Evolutionary conservation across 2,888 invertebrate genomes (phyloP).

Genomic region (Melipona beecheii): DNA sequence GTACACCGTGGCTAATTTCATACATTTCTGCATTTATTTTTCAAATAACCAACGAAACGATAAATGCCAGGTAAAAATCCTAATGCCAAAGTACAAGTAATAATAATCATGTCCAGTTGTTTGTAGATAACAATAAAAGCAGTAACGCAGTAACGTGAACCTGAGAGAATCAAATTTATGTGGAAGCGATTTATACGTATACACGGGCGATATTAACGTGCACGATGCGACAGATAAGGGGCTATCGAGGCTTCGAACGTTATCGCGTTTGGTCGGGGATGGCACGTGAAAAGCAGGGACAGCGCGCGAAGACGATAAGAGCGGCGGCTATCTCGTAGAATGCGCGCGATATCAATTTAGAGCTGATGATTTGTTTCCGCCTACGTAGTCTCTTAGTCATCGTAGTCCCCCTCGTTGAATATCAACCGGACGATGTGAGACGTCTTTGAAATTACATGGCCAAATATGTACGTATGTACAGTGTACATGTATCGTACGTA

Average conservation of each 20-base stretch:
- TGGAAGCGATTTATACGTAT: not conserved
- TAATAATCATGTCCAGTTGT: too few relatives aligned
- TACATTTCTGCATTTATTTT: too few relatives aligned
- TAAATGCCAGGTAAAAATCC: too few relatives aligned
- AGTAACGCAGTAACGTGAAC: too few relatives aligned
- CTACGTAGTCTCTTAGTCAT: constrained; percentile 64
- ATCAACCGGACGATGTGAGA: constrained; percentile 21
- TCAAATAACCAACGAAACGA: too few relatives aligned
- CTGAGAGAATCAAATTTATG: not conserved
- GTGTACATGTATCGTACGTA: not conserved
- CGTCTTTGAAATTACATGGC: not conserved
- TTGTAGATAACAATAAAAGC: too few relatives aligned
- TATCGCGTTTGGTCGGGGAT: not conserved
- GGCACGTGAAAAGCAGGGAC: constrained; percentile 12
- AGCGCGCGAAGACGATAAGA: constrained; percentile 41
- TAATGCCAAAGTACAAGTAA: too few relatives aligned
- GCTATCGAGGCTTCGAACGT: not conserved
- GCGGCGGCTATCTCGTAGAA: constrained; percentile 51
- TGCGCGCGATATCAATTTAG: constrained; percentile 66
- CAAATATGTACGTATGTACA: too few relatives aligned
- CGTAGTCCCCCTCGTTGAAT: constrained; percentile 45
- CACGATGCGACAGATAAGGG: not conserved
- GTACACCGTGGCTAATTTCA: too few relatives aligned
- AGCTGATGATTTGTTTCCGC: constrained; percentile 69
- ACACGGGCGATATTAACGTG: too few relatives aligned